Base-by-base conservation (phyloP, 2,797 vertebrate species). In the Antrozous pallidus region DNA sequence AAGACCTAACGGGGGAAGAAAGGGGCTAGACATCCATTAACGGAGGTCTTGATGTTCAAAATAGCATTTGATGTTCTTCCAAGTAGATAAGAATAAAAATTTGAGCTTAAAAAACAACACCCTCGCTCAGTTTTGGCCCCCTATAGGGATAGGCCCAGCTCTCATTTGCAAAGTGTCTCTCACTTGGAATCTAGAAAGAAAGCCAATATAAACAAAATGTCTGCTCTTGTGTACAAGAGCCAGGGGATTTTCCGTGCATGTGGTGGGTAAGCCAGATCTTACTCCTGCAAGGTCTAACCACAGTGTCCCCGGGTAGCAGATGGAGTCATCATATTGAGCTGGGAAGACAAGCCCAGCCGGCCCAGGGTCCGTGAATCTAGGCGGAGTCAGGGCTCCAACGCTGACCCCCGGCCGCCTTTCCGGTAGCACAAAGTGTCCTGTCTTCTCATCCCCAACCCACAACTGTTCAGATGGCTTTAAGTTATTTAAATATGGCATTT, bases 171-270 rank as follows among this genome's bases (percentile, higher is more conserved):
- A 88, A 94, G 24, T 74, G 74, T 81, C 88, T 78, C 40, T 63
- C 80, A 71, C 71, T 93, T 88, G 63, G 82, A 94, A 83, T 83
- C 91, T 77, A 96, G 90, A 96, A 93, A 92, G 45, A 73, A 90
- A 87, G 85, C 90, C 95, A 96, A 93, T 47, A 78, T 69, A 96
- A 97, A 96, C 70, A 91, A 85, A 95, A 92, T 12, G n/a, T 86
- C 78, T 88, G 28, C 67, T 77, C 36, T 92, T n/a, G 33, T 17
- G 45, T 65, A 74, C 51, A 70, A 93, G 84, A 86, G 89, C 38
- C 74, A 71, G 69, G 70, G 81, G 33, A 31, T 90, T 87, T 95
- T 93, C 83, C 93, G 74, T 26, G 33, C 33, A 54, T n/a, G 26
- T 36, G 61, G 42, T 18, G 6, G 78, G 67, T 51, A 92, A 71